Evolutionary conservation across 2,797 vertebrate species (phyloP).

Genomic region (Calcarius lapponicus): DNA sequence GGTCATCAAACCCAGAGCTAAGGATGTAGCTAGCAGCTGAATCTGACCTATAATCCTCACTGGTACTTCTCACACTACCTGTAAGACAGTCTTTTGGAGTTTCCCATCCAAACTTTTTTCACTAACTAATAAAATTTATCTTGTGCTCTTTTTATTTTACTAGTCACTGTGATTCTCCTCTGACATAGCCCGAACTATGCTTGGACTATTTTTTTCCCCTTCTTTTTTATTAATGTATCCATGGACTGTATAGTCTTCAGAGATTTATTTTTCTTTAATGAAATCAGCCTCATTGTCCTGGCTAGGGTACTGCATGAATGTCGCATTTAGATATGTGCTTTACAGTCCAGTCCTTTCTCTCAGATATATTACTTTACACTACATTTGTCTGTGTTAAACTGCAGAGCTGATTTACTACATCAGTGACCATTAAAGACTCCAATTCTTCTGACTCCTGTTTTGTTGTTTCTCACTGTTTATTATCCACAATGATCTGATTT

Average conservation of each 20-base stretch:
- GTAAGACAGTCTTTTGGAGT: not conserved
- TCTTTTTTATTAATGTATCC: not conserved
- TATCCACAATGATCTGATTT: not conserved
- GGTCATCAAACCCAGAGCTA: not conserved
- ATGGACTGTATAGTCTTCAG: not conserved
- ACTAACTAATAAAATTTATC: not conserved
- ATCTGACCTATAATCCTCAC: not conserved
- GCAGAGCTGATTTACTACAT: constrained; percentile 42
- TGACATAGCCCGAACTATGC: constrained; percentile 1
- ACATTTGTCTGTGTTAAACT: constrained; percentile 26
- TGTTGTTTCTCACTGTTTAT: constrained; percentile 15
- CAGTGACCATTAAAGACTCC: constrained; percentile 1
- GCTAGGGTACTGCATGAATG: not conserved
- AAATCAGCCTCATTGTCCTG: constrained; percentile 46
- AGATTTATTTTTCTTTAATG: constrained; percentile 52
- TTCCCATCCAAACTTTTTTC: not conserved
- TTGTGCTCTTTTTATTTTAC: not conserved
- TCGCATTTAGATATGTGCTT: constrained; percentile 40
- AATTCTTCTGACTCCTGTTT: constrained; percentile 15
- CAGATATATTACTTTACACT: constrained; percentile 26
- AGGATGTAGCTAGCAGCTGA: not conserved
- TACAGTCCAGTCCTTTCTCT: not conserved
- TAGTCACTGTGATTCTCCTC: not conserved
- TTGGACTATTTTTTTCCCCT: not conserved
- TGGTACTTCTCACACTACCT: not conserved